These are phyloP conservation scores for Margarornis squamiger DNA, from an alignment of 2,797 vertebrate species.

Conservation along the genomic window DNA sequence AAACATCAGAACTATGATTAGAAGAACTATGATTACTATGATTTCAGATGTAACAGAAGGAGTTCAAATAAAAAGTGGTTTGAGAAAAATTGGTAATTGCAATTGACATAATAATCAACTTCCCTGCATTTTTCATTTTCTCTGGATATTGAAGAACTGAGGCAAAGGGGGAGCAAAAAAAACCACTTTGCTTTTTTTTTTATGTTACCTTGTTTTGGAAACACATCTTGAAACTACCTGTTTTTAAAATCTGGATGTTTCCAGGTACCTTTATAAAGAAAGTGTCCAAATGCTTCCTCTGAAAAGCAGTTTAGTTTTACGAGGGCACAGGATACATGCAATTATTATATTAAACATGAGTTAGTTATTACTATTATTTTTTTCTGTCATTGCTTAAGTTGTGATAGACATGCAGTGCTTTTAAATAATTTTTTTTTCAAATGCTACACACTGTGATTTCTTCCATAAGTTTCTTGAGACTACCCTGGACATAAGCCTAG, in stretches of 20 bases:
- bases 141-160: neutral
- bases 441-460: neutral
- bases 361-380: neutral
- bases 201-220: neutral
- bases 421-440: neutral
- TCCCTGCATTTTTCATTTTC: neutral
- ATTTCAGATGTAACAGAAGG: neutral
- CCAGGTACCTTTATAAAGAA: neutral
- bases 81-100: neutral
- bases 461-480: neutral
- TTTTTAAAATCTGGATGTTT: neutral
- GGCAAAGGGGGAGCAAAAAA: accelerated
- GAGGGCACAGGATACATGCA: neutral
- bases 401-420: neutral
- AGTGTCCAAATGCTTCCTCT: neutral
- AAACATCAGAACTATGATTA: neutral
- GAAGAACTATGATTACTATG: neutral
- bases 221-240: neutral
- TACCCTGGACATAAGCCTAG: neutral
- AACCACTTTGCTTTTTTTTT: neutral
- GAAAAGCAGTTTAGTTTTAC: neutral
- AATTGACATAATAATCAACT: neutral
- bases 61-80: neutral
- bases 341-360: neutral
- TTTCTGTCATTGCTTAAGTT: neutral